Conservation (phyloP, 2,797 vertebrate genomes). For the Atherinosoma microstoma region DNA sequence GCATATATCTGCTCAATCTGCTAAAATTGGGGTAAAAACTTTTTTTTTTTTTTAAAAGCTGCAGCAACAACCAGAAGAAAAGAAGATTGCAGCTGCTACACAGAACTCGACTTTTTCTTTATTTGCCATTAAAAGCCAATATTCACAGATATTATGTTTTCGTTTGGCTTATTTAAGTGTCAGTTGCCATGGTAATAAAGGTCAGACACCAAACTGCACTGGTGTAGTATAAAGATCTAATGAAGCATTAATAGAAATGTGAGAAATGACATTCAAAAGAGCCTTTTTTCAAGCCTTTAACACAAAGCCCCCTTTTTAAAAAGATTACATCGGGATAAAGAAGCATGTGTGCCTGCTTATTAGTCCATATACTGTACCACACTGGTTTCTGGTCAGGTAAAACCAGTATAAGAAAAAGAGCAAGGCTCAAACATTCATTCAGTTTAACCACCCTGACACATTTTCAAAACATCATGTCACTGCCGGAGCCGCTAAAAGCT, state of each 20-base stretch:
- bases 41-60: too few relatives aligned
- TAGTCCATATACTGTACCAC: neutral
- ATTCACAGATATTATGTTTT: too few relatives aligned
- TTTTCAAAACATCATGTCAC: conserved; percentile 24
- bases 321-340: conserved; percentile 1
- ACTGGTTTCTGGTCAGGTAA: neutral
- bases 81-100: too few relatives aligned
- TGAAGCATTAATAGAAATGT: neutral
- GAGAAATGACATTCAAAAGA: neutral
- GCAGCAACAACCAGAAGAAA: too few relatives aligned
- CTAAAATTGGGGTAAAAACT: too few relatives aligned
- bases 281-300: neutral
- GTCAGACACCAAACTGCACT: neutral
- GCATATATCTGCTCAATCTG: too few relatives aligned
- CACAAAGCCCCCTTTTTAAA: neutral
- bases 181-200: neutral
- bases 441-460: conserved; percentile 11
- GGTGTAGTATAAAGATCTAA: neutral
- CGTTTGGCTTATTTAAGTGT: neutral
- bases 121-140: too few relatives aligned
- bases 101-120: too few relatives aligned
- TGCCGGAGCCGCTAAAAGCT: conserved; percentile 5
- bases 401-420: conserved; percentile 11
- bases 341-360: neutral
- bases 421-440: neutral